A percentile compares a stretch with the other conserved stretches of the same genome.
Conservation (phyloP, 2,888 invertebrate species). For the Agrilus cyanescens region DNA sequence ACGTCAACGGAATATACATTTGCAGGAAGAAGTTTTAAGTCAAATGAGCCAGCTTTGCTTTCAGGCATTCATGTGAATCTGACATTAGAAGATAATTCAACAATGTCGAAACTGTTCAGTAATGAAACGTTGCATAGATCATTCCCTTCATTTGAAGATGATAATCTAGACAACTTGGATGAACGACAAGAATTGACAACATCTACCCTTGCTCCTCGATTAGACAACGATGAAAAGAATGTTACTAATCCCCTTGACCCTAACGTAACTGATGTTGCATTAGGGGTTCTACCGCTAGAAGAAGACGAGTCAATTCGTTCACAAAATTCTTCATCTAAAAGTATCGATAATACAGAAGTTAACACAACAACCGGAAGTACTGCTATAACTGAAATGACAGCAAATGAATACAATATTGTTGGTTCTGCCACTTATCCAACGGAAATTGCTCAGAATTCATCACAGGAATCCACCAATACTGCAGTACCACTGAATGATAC, state of each 20-base stretch:
- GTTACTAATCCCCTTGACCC: conserved; percentile 39
- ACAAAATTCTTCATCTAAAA: conserved; percentile 8
- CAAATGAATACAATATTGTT: background rate
- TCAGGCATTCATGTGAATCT: background rate
- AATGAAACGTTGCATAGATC: background rate
- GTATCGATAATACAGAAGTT: background rate
- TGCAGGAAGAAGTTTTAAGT: conserved; percentile 31
- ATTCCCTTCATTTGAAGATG: conserved; percentile 5
- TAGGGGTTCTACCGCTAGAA: conserved; percentile 21
- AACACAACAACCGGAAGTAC: conserved; percentile 4
- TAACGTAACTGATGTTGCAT: conserved; percentile 21
- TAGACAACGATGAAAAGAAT: conserved; percentile 41
- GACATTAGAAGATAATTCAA: background rate
- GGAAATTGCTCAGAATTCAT: background rate
- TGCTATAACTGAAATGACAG: conserved; percentile 6
- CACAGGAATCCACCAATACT: no score
- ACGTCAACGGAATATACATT: conserved; percentile 27
- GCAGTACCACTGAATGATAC: no score
- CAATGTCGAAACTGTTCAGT: background rate
- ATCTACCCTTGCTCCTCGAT: conserved; percentile 33
- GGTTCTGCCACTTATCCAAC: background rate
- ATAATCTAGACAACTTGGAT: conserved; percentile 5
- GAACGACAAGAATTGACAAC: conserved; percentile 5
- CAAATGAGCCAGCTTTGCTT: background rate
- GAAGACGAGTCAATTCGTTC: conserved; percentile 3